Conservation (phyloP, 2,888 invertebrate genomes). For the Pyrrhosoma nymphula region DNA sequence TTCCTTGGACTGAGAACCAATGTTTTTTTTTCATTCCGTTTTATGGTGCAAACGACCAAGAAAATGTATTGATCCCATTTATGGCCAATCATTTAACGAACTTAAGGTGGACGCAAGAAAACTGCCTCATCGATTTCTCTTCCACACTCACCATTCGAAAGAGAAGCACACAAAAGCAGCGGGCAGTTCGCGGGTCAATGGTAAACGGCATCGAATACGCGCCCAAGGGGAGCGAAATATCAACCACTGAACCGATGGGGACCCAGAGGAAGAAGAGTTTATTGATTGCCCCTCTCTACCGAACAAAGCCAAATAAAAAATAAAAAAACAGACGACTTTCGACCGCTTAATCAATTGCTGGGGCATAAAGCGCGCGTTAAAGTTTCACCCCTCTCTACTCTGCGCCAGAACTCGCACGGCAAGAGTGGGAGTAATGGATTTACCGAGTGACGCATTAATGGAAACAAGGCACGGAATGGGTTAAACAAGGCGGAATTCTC, state of each 20-base stretch:
- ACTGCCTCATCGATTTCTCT: too few species aligned
- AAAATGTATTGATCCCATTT: too few species aligned
- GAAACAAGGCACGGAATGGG: conserved; percentile 18
- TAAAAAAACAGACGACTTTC: neutral
- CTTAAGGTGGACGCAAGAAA: too few species aligned
- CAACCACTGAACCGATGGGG: neutral
- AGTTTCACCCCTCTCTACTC: neutral
- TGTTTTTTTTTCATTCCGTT: too few species aligned
- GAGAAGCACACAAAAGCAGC: too few species aligned
- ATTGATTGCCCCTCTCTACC: neutral
- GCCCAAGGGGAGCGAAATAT: too few species aligned
- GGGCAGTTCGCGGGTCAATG: too few species aligned
- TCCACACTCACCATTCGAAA: too few species aligned
- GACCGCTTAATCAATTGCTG: conserved; percentile 25
- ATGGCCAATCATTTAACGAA: too few species aligned
- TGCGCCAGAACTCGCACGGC: neutral
- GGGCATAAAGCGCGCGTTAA: neutral
- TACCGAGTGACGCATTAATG: conserved; percentile 5
- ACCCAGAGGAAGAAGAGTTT: neutral
- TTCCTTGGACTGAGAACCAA: too few species aligned
- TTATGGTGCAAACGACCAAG: too few species aligned
- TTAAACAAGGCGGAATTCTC: neutral
- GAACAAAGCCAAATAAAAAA: neutral
- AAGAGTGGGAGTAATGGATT: conserved; percentile 28
- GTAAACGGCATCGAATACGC: too few species aligned